Base-by-base conservation (phyloP, 2,797 vertebrate genomes). In the Pterois miles region DNA sequence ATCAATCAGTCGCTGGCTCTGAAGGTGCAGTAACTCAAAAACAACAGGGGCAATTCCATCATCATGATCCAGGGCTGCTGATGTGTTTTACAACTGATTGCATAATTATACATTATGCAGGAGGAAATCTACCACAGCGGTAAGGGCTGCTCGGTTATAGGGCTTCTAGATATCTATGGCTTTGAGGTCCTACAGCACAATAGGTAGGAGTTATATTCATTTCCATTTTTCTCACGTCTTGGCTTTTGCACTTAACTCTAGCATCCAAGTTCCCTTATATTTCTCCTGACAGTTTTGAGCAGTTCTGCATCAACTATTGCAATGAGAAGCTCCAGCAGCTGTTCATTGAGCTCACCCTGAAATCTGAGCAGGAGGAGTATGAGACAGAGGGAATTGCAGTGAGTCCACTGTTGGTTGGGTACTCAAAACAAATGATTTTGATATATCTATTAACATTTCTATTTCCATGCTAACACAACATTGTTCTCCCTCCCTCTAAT, bases 241-340 rank as follows among this genome's bases (percentile, higher is more conserved):
- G 43, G 20, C 2, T 65, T 48, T 38, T 14, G 54, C 18, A 43
- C 10, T 8, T 29, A 8, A 18, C 8, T 48, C 53, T 12, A 46
- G 8, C 27, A 40, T 56, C 20, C 16, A 2, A 33, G 31, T 50
- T 54, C n/a, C 16, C 9, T 20, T 3, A 4, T 29, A 5, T 60
- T 52, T 77, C 18, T 78, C 31, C 22, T 25, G 31, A 3, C 81
- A 99, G 98, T 90, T 99, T 99, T 89, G 98, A 99, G 93, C 98
- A 99, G 94, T 99, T 99, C 92, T 99, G 98, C 87, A 99, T 99
- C 89, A 99, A 99, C 91, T 99, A 99, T 91, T 99, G 97, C 95
- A 99, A 98, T 0, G 98, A 99, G 94, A 99, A 99, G 90, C 96
- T 99, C 14, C 98, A 99, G 92, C 98, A 99, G 88, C 95, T 99